A percentile compares a stretch with the other conserved stretches of the same genome.
These are phyloP conservation scores for Heterodera schachtii DNA, from an alignment of 1,140 invertebrate genomes.

Conservation along the genomic window DNA sequence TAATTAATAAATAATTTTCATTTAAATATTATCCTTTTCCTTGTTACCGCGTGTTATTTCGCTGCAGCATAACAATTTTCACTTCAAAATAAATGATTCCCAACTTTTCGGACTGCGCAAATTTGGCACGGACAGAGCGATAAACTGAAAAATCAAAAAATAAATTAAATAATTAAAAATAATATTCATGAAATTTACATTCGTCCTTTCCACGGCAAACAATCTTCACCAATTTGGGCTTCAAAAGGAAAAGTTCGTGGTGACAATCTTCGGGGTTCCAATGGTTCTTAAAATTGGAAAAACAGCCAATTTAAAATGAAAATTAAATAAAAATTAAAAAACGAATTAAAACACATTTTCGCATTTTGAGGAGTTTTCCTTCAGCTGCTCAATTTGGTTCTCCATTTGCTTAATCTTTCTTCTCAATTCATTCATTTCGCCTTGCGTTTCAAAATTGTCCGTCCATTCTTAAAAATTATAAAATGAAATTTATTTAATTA, in stretches of 20 bases:
- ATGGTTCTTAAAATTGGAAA: not conserved
- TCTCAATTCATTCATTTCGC: not conserved
- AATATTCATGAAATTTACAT: not conserved
- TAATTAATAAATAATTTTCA: too few species aligned
- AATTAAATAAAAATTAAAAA: not conserved
- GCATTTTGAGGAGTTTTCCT: not conserved
- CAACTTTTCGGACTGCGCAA: not conserved
- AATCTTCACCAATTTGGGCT: not conserved
- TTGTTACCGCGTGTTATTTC: not conserved
- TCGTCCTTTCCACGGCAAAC: not conserved
- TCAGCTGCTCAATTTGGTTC: not conserved
- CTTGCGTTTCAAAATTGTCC: not conserved
- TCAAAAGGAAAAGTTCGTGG: not conserved
- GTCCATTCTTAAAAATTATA: not conserved
- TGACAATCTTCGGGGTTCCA: not conserved
- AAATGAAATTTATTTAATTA: not conserved
- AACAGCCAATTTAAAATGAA: not conserved
- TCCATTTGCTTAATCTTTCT: not conserved
- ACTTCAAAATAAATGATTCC: not conserved
- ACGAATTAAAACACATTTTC: slow-evolving; percentile 1
- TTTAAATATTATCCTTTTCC: too few species aligned
- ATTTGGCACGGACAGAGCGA: not conserved
- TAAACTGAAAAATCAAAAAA: not conserved
- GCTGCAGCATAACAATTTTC: not conserved
- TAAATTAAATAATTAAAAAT: too few species aligned